A percentile compares a stretch with the other conserved stretches of the same genome.
Evolutionary conservation across 1,140 invertebrate genomes (phyloP).

Genomic region (Drosophila lacertosa): DNA sequence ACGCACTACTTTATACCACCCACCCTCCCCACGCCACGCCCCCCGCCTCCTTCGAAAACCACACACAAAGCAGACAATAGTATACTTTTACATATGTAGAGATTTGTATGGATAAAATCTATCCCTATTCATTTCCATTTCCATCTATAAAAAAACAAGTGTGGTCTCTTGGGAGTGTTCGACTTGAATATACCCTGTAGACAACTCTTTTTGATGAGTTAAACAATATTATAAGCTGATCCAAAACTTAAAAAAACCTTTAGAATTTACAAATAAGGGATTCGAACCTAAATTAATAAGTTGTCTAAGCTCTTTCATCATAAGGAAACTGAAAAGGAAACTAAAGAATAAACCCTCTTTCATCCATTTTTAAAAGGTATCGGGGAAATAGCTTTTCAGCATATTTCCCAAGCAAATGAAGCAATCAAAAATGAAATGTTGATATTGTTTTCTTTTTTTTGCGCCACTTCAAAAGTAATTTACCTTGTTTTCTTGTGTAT

Average conservation of each 20-base stretch:
- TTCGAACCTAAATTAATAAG: too few relatives aligned
- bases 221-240: too few relatives aligned
- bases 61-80: not conserved
- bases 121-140: conserved; percentile 6
- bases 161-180: too few relatives aligned
- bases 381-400: not conserved
- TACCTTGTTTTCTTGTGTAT: conserved; percentile 60
- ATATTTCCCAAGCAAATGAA: conserved; percentile 47
- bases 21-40: too few relatives aligned
- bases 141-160: not conserved
- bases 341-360: not conserved
- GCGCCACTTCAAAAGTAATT: conserved; percentile 68
- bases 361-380: too few relatives aligned
- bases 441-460: conserved; percentile 38
- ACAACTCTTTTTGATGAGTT: too few relatives aligned
- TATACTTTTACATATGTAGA: not conserved
- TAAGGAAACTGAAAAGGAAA: too few relatives aligned
- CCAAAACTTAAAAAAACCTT: too few relatives aligned
- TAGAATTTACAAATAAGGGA: too few relatives aligned
- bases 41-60: too few relatives aligned
- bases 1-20: too few relatives aligned
- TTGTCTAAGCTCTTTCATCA: too few relatives aligned
- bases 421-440: conserved; percentile 53
- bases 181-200: not conserved
- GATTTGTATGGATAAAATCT: not conserved